Evolutionary conservation across 2,113 vertebrate species (phyloP).

Genomic region (Tychaedon coryphoeus): DNA sequence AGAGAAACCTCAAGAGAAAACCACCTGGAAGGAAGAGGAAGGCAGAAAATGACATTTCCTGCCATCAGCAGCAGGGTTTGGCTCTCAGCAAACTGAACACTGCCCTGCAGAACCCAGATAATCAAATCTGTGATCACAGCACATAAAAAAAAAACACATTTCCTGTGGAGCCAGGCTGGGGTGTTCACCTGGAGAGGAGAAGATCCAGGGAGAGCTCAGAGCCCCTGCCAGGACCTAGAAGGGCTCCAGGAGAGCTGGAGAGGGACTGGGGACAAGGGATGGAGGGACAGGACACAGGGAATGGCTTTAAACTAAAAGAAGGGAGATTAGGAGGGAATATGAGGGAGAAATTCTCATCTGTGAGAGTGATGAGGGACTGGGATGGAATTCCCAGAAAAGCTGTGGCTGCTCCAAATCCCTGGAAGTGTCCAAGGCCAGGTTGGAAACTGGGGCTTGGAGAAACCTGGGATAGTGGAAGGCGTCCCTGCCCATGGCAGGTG

Average conservation of each 20-base stretch:
- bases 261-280: background rate
- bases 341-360: background rate
- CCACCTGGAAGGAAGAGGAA: background rate
- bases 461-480: accelerated
- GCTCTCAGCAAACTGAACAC: background rate
- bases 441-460: accelerated
- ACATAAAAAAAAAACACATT: background rate
- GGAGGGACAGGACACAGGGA: background rate
- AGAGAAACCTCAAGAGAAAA: background rate
- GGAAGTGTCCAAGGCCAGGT: accelerated
- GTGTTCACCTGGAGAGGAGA: accelerated
- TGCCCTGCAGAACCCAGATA: background rate
- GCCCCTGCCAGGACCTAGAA: accelerated
- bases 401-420: background rate
- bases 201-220: background rate
- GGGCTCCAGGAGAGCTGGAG: background rate
- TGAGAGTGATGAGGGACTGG: accelerated
- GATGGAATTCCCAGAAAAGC: background rate
- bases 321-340: background rate
- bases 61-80: accelerated
- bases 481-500: background rate
- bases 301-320: background rate
- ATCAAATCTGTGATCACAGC: background rate
- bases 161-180: background rate
- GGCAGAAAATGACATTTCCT: background rate